Evolutionary conservation across 2,113 vertebrate species (phyloP).

Genomic region (Apeltes quadracus): DNA sequence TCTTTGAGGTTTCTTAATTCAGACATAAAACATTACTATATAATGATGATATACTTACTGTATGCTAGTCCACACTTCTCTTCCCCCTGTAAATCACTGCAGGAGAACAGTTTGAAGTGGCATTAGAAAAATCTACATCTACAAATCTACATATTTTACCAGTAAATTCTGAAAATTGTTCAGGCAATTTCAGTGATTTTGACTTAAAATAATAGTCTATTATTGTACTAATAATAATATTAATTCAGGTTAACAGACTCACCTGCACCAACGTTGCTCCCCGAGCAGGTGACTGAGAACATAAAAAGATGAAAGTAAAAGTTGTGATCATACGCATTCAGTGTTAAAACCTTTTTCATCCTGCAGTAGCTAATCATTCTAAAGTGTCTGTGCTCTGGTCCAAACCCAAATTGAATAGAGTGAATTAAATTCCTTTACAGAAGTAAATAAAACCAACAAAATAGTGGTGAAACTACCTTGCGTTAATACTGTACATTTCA

Average conservation of each 20-base stretch:
- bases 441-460: neutral
- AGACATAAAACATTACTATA: neutral
- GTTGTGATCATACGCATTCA: neutral
- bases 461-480: neutral
- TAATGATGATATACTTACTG: conserved; percentile 37
- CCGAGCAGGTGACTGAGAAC: conserved; percentile 86
- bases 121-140: conserved; percentile 21
- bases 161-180: neutral
- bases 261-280: conserved; percentile 88
- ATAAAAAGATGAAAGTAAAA: neutral
- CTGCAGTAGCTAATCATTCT: neutral
- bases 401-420: neutral
- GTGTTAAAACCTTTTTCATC: neutral
- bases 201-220: neutral
- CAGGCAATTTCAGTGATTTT: neutral
- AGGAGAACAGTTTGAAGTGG: conserved; percentile 43
- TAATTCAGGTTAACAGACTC: conserved; percentile 19
- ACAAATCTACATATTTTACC: neutral
- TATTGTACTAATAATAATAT: neutral
- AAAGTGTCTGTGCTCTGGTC: neutral
- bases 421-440: neutral
- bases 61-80: conserved; percentile 79
- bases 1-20: neutral
- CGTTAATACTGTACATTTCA: neutral
- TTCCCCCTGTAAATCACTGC: conserved; percentile 92